Evolutionary conservation across 2,113 vertebrate genomes (phyloP).

Genomic region (Sphaerodactylus townsendi): DNA sequence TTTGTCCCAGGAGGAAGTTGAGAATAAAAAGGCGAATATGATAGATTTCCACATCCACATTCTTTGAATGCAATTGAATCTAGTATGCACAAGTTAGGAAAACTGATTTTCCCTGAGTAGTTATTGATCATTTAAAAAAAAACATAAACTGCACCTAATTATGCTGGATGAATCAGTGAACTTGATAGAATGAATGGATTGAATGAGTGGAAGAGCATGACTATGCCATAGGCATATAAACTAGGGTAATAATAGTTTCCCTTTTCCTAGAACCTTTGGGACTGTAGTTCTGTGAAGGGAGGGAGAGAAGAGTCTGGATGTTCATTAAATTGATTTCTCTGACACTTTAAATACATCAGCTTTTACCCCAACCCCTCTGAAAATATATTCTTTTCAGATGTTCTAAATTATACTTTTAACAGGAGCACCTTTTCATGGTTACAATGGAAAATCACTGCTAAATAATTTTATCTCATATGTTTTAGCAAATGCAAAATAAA

Average conservation of each 20-base stretch:
- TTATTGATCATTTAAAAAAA: background rate
- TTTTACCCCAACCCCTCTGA: background rate
- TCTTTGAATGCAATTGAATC: background rate
- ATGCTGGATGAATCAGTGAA: background rate
- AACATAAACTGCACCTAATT: accelerated
- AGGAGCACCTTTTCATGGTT: background rate
- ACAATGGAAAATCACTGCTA: background rate
- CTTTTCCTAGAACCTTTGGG: background rate
- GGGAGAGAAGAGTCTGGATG: background rate
- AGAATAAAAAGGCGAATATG: no score
- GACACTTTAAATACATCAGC: background rate
- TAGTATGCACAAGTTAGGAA: background rate
- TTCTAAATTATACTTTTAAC: background rate
- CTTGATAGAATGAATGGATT: background rate
- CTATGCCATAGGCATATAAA: background rate
- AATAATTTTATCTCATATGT: background rate
- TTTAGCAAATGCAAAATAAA: slow-evolving; percentile 32
- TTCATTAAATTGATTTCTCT: background rate
- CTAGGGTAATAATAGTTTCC: background rate
- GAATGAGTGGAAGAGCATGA: background rate
- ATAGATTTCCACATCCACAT: no score
- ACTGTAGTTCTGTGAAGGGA: background rate
- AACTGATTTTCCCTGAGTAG: background rate
- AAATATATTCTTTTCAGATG: background rate
- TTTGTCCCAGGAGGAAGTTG: no score